phyloP scores from a whole-genome alignment of 1,140 invertebrate species.

The Cataglyphis hispanica region DNA sequence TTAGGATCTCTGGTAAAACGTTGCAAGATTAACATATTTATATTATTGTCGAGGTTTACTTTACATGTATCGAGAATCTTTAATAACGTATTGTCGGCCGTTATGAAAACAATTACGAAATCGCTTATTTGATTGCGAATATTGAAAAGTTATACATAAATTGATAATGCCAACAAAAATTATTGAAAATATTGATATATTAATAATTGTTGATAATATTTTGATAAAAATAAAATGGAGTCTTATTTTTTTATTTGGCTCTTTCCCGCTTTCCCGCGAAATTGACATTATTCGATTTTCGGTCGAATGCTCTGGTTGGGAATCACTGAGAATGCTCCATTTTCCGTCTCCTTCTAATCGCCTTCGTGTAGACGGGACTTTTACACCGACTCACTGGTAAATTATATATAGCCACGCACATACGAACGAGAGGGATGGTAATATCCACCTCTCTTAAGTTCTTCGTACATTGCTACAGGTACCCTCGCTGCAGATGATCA shows the following conservation, averaged over 20 bases:
- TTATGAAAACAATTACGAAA: no score
- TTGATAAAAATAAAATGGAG: not conserved
- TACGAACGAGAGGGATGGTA: constrained; percentile 53
- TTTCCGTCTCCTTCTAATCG: constrained; percentile 65
- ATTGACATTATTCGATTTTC: not conserved
- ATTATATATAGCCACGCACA: constrained; percentile 48
- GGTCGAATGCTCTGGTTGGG: constrained; percentile 44
- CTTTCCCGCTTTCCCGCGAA: not conserved
- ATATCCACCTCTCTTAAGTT: constrained; percentile 16
- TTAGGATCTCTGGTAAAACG: no score
- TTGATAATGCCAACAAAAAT: not conserved
- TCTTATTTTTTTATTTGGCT: not conserved
- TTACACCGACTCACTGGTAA: constrained; percentile 20
- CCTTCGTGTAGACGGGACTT: constrained; percentile 42
- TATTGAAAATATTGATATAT: no score
- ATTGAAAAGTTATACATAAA: not conserved
- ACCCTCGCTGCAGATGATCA: not conserved
- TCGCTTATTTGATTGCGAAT: not conserved
- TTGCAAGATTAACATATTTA: not conserved
- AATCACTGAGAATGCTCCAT: constrained; percentile 67
- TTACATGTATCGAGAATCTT: not conserved
- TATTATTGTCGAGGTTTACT: not conserved
- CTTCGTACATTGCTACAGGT: constrained; percentile 9
- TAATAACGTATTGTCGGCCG: not conserved
- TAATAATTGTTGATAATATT: not conserved